Percentiles rank a stretch among this genome's conserved stretches.
These are phyloP conservation scores for Siniperca chuatsi DNA, from an alignment of 2,113 vertebrate species.

Conservation along the genomic window DNA sequence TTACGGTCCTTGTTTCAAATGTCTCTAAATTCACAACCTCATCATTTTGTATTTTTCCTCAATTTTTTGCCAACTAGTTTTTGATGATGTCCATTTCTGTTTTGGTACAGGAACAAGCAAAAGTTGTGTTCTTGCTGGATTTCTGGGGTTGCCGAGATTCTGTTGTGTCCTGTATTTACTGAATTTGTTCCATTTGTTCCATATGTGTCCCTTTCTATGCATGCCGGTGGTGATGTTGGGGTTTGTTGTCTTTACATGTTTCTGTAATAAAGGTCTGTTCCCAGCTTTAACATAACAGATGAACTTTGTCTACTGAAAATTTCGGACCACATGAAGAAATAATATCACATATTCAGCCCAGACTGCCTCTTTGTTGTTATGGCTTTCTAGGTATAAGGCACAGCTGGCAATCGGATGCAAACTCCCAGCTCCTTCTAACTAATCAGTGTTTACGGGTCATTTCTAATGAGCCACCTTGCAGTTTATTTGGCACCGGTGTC, in stretches of 20 bases:
- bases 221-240: not conserved
- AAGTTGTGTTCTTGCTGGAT: too few relatives aligned
- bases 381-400: not conserved
- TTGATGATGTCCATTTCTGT: too few relatives aligned
- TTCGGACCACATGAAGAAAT: not conserved
- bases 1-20: not conserved
- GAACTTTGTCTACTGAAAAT: not conserved
- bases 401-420: not conserved
- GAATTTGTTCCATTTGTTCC: not conserved
- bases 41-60: not conserved
- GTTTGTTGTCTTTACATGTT: not conserved
- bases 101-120: too few relatives aligned
- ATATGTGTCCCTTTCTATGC: too few relatives aligned
- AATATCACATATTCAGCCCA: too few relatives aligned
- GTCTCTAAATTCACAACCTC: not conserved
- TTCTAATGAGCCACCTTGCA: slow-evolving; percentile 23
- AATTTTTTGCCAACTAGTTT: too few relatives aligned
- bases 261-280: not conserved
- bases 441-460: slow-evolving; percentile 20
- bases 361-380: not conserved
- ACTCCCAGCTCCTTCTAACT: not conserved
- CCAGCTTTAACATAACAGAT: not conserved
- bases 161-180: not conserved
- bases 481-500: slow-evolving; percentile 2
- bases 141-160: not conserved